Evolutionary conservation across 1,140 invertebrate species (phyloP).

Genomic region (Planococcus citri): DNA sequence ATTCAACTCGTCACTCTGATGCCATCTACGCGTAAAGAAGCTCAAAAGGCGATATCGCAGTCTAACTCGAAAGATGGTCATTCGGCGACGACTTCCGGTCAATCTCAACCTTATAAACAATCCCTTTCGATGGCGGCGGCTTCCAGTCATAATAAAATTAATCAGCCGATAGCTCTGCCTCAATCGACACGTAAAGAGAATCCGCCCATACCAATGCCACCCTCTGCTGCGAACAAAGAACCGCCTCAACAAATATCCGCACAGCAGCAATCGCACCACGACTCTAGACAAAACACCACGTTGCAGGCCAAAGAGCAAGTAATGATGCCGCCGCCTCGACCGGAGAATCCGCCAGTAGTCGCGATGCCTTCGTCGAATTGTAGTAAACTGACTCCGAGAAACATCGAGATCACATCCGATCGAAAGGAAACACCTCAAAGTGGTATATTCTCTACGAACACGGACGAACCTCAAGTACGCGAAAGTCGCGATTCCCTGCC

Average conservation of each 20-base stretch:
- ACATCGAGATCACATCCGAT: not conserved
- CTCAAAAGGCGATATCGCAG: not conserved
- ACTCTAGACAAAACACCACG: too few species aligned
- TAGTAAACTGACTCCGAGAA: not conserved
- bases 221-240: too few species aligned
- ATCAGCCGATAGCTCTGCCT: too few species aligned
- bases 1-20: not conserved
- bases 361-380: not conserved
- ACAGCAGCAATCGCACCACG: too few species aligned
- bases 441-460: not conserved
- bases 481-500: too few species aligned
- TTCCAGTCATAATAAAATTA: too few species aligned
- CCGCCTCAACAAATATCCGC: too few species aligned
- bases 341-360: not conserved
- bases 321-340: not conserved
- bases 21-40: not conserved
- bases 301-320: not conserved
- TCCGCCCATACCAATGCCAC: too few species aligned
- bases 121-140: too few species aligned
- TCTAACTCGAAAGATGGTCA: not conserved
- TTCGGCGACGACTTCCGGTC: too few species aligned
- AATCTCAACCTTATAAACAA: too few species aligned
- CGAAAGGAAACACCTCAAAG: not conserved
- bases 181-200: too few species aligned
- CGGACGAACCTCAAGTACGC: not conserved